Conservation (phyloP, 2,797 vertebrate genomes). For the Amazonetta brasiliensis region DNA sequence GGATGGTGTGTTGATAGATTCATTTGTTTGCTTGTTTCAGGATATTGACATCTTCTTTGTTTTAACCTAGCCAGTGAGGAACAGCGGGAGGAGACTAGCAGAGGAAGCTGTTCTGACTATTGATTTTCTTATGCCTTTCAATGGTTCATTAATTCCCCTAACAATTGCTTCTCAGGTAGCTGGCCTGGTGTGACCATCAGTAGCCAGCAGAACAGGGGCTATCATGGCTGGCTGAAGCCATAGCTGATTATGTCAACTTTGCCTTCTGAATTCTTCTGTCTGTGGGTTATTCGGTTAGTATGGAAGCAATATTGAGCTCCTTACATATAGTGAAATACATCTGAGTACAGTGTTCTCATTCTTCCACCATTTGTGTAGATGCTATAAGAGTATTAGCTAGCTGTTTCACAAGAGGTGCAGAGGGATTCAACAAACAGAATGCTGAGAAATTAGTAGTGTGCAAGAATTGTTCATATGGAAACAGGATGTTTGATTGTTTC, state of each 20-base stretch:
- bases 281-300: background rate
- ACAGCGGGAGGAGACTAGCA: constrained; percentile 8
- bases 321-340: background rate
- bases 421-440: background rate
- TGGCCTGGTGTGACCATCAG: constrained; percentile 14
- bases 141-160: constrained; percentile 64
- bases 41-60: constrained; percentile 46
- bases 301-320: background rate
- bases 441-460: background rate
- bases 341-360: background rate
- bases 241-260: background rate
- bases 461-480: background rate
- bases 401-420: background rate
- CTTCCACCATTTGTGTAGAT: background rate
- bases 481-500: background rate
- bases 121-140: constrained; percentile 61
- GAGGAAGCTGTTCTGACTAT: constrained; percentile 52
- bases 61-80: constrained; percentile 47
- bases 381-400: background rate
- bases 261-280: background rate
- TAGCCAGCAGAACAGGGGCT: background rate
- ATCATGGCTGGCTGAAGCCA: background rate
- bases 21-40: constrained; percentile 31
- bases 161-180: constrained; percentile 31
- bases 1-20: background rate